Base-by-base conservation (phyloP, 2,797 vertebrate species). In the Pteropus rufus region DNA sequence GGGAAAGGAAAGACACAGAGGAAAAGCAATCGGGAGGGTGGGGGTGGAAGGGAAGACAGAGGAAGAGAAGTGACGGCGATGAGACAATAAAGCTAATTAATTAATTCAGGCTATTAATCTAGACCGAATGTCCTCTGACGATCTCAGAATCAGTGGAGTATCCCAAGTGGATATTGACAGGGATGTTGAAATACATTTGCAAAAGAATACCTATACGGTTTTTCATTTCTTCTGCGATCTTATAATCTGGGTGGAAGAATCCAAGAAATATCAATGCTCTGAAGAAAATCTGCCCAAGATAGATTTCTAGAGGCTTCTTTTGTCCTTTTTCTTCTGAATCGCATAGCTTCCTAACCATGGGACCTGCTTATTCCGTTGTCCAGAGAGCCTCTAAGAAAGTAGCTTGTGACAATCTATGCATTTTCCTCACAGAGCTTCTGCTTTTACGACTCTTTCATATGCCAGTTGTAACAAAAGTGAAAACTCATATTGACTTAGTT, bases 21-120 rank as follows among this genome's bases (percentile, higher is more conserved):
- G 97, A 90, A 83, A 96, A 92, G 89, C 80, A 84, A 31, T 64
- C 88, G 96, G 95, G 86, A 82, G 21, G 54, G 49, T 46, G 75
- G 95, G 18, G 54, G 49, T 46, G 75, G 79, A 67, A 89, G 54
- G 1, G 5, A 80, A 97, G 82, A 80, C 41, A n/a, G 19, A 67
- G 21, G 82, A 76, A 85, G 81, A 96, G 79, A 94, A 36, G 56
- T 60, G 49, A 97, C 94, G 94, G 82, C 72, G 96, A 93, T 92
- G 96, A 95, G 92, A 60, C 91, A 80, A 76, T 36, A 89, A 97
- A 96, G 94, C 81, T 98, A 98, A 98, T 98, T 98, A 98, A 98
- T 98, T 98, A 98, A 98, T 98, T 98, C 96, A 95, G 96, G 91
- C 93, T 98, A 97, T 97, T 98, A 97, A 98, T 98, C 97, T 98